Evolutionary conservation across 2,888 invertebrate genomes (phyloP), one percentile per base, ranked within the genome.

Genomic region (Agrilus cyanescens): DNA sequence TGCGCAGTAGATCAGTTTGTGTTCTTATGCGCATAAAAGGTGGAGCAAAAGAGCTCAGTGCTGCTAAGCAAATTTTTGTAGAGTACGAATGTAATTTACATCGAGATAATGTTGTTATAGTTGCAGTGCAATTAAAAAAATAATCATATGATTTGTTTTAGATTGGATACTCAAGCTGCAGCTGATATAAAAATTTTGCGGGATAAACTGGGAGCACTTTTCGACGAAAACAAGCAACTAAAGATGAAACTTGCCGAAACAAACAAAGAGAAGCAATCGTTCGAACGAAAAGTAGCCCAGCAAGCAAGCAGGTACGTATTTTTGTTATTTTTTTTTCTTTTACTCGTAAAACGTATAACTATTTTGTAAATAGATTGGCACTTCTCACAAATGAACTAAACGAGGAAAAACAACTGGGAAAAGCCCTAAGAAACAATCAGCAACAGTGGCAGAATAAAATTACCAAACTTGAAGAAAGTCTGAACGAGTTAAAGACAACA

Each of bases 321-420:
- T 10, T 46, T 7, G 3, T 4, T 37, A 39, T 25, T 25, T 12
- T 34, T 18, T 40, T 10, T 38, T 34, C n/a, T 10, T 33, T 31
- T 10, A 4, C 14, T 10, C 12, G 16, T 14, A 31, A 37, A 32
- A 13, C 4, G 20, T 5, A 30, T 4, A 10, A 12, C 34, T 20
- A 30, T 35, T 38, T 44, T 12, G 41, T 46, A 49, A 56, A 1
- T 50, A 79, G 82, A 57, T 61, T 91, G 43, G 69, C 74, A 4
- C 72, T 80, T 50, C 66, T 83, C 16, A 75, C 83, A 53, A 67
- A 69, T 35, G 85, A 88, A 54, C 67, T 94, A 43, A 72, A 78
- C 8, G 93, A 93, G 56, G 94, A 96, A 66, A 80, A 82, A 48
- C 84, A 88, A 53, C 71, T 97, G 59, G 86, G 89, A 45, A 77